These are phyloP conservation scores for Pinna nobilis DNA, from an alignment of 1,140 invertebrate genomes.

Conservation along the genomic window DNA sequence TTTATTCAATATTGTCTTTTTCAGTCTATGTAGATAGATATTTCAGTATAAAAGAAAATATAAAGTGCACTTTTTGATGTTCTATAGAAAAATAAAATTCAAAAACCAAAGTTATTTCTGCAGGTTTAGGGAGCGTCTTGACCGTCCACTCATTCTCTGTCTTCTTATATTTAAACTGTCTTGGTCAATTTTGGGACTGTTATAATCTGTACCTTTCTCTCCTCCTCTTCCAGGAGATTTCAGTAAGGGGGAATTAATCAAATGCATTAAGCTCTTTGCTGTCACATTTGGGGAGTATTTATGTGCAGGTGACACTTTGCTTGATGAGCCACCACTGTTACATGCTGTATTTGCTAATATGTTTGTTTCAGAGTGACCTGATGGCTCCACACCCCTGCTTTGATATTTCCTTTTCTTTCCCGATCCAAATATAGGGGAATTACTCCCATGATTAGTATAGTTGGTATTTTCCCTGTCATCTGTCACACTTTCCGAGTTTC, in stretches of 20 bases:
- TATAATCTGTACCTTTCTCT: background rate
- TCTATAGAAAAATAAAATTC: background rate
- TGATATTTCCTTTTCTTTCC: slow-evolving; percentile 22
- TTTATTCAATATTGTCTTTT: background rate
- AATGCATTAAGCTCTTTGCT: slow-evolving; percentile 57
- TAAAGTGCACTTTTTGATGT: background rate
- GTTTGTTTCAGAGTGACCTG: too few relatives aligned
- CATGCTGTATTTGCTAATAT: too few relatives aligned
- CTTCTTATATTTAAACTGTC: slow-evolving; percentile 21
- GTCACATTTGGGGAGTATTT: slow-evolving; percentile 61
- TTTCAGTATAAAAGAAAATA: background rate
- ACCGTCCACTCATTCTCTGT: slow-evolving; percentile 24
- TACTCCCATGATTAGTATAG: background rate
- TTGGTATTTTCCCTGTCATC: background rate
- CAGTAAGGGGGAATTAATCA: slow-evolving; percentile 61
- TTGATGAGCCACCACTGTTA: background rate
- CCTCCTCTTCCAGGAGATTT: slow-evolving; percentile 23
- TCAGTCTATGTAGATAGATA: background rate
- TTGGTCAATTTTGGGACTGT: slow-evolving; percentile 13
- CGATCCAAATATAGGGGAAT: slow-evolving; percentile 50
- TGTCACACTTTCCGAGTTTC: background rate
- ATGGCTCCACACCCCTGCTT: background rate
- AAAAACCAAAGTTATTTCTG: slow-evolving; percentile 32
- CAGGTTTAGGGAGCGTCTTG: slow-evolving; percentile 50
- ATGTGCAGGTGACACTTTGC: slow-evolving; percentile 36